phyloP scores from a whole-genome alignment of 1,140 invertebrate genomes.

The Nasonia giraulti region DNA sequence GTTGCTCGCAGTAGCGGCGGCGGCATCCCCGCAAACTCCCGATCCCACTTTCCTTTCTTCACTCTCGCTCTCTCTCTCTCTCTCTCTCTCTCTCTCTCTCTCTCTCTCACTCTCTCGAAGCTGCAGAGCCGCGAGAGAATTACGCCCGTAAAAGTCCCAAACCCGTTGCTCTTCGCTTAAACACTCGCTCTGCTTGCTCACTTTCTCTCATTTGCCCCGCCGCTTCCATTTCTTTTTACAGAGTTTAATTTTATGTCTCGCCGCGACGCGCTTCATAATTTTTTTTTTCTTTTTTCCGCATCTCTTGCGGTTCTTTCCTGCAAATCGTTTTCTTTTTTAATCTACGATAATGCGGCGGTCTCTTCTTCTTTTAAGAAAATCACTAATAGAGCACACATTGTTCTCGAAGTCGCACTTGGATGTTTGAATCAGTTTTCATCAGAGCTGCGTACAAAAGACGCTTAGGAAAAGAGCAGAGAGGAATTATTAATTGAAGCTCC shows the following conservation, averaged over 20 bases:
- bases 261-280: not conserved
- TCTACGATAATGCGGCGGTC: not conserved
- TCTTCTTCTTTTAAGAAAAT: not conserved
- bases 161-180: constrained; percentile 51
- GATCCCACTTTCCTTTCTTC: constrained; percentile 58
- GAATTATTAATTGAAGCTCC: constrained; percentile 47
- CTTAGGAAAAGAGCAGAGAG: constrained; percentile 45
- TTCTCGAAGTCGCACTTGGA: not conserved
- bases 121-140: constrained; percentile 46
- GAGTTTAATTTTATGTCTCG: constrained; percentile 43
- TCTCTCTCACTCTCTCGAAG: constrained; percentile 11
- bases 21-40: constrained; percentile 70
- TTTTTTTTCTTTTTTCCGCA: not conserved
- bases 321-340: not conserved
- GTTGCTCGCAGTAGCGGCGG: constrained; percentile 64
- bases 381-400: not conserved
- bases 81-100: not conserved
- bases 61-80: constrained; percentile 40
- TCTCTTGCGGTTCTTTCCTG: not conserved
- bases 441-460: constrained; percentile 50
- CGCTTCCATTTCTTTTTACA: constrained; percentile 43
- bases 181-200: constrained; percentile 45
- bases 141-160: constrained; percentile 59
- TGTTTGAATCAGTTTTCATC: constrained; percentile 45
- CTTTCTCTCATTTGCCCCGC: constrained; percentile 49